These are phyloP conservation scores for Nasalis larvatus DNA, from an alignment of 2,113 vertebrate genomes.

Conservation along the genomic window DNA sequence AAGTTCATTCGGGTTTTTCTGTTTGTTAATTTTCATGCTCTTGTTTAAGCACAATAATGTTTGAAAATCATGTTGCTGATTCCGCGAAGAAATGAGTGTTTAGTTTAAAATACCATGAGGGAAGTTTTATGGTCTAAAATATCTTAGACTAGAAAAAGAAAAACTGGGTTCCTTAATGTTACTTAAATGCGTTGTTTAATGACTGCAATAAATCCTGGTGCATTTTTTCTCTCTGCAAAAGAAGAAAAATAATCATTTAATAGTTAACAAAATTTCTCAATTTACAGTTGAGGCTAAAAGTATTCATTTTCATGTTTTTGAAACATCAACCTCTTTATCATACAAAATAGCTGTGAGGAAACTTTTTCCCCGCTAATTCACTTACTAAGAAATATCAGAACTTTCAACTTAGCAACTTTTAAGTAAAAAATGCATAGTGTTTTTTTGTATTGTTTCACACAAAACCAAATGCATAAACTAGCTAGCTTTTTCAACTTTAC, in stretches of 20 bases:
- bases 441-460: not conserved
- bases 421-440: not conserved
- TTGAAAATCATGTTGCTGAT: conserved; percentile 31
- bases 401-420: not conserved
- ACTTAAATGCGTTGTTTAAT: conserved; percentile 77
- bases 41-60: not conserved
- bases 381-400: not conserved
- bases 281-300: conserved; percentile 73
- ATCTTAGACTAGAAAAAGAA: conserved; percentile 42
- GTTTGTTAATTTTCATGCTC: conserved; percentile 25
- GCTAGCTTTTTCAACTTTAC: not conserved
- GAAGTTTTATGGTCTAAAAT: conserved; percentile 30
- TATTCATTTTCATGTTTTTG: conserved; percentile 70
- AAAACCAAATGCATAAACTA: not conserved
- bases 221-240: conserved; percentile 14
- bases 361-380: not conserved
- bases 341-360: not conserved
- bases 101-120: conserved; percentile 61
- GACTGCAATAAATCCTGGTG: conserved; percentile 64
- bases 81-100: conserved; percentile 23
- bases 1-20: not conserved
- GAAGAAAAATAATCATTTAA: conserved; percentile 73
- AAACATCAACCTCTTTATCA: not conserved
- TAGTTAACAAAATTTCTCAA: conserved; percentile 76
- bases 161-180: conserved; percentile 76